These are phyloP conservation scores for Drosophila melanica DNA, from an alignment of 1,140 invertebrate genomes.

Conservation along the genomic window DNA sequence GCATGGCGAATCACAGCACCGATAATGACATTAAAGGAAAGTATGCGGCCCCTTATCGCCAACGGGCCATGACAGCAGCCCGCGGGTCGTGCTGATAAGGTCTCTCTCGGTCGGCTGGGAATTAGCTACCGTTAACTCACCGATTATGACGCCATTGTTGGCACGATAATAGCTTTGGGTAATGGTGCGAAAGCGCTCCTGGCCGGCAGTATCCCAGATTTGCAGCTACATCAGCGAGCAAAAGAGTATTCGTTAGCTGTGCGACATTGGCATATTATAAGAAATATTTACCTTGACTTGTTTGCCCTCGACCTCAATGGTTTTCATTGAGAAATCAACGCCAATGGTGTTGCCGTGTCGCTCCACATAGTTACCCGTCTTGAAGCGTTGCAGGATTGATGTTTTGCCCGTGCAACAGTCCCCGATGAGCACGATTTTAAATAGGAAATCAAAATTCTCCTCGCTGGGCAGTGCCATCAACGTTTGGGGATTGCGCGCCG, in stretches of 20 bases:
- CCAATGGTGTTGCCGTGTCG: constrained; percentile 97
- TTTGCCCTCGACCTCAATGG: constrained; percentile 95
- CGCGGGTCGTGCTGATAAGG: constrained; percentile 40
- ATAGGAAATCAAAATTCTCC: constrained; percentile 90
- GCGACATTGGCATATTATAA: not conserved
- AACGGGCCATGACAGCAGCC: constrained; percentile 24
- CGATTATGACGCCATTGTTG: constrained; percentile 95
- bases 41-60: constrained; percentile 47
- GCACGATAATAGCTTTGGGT: constrained; percentile 97
- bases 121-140: constrained; percentile 84
- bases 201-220: constrained; percentile 97
- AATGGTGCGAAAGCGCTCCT: constrained; percentile 96
- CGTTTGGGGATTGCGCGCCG: constrained; percentile 85
- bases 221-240: constrained; percentile 84
- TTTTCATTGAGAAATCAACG: constrained; percentile 99
- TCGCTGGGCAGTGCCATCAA: constrained; percentile 85
- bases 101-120: constrained; percentile 51
- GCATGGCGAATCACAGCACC: constrained; percentile 47
- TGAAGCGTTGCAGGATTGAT: constrained; percentile 95
- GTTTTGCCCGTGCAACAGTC: constrained; percentile 93
- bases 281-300: constrained; percentile 91
- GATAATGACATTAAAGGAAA: constrained; percentile 42
- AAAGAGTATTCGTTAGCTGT: not conserved
- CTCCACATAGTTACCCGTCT: constrained; percentile 96
- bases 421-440: constrained; percentile 91